Conservation (phyloP, 2,888 invertebrate species). For the Drosophila seclusa region DNA sequence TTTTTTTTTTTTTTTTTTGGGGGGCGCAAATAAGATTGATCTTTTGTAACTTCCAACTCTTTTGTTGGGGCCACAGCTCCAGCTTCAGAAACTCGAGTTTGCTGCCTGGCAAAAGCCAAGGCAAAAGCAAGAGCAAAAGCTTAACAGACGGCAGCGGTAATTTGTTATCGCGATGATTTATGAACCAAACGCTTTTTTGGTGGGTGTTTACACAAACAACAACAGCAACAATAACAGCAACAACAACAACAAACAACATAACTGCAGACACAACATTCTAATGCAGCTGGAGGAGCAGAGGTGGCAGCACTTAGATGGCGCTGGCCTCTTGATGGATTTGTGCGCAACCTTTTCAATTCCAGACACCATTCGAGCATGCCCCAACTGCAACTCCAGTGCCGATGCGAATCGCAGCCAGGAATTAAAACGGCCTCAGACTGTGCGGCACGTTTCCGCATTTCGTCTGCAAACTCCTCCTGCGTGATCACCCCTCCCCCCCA, state of each 20-base stretch:
- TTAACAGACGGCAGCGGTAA: conserved; percentile 80
- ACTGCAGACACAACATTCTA: conserved; percentile 53
- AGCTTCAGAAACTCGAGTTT: conserved; percentile 3
- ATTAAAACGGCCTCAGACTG: conserved; percentile 55
- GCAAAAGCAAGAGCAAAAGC: conserved; percentile 1
- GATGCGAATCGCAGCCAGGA: conserved; percentile 65
- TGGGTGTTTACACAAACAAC: conserved; percentile 77
- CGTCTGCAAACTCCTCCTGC: conserved; percentile 13
- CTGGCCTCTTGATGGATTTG: conserved; percentile 81
- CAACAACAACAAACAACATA: conserved; percentile 31
- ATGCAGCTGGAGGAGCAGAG: conserved; percentile 34
- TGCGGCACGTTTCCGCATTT: conserved; percentile 79
- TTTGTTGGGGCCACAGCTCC: conserved; percentile 40
- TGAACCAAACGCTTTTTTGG: conserved; percentile 78
- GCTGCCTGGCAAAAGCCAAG: conserved; percentile 7
- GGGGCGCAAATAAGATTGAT: conserved; percentile 81
- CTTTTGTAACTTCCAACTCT: conserved; percentile 78
- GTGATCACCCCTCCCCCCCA: background rate
- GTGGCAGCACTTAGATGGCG: conserved; percentile 62
- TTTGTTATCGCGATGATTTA: conserved; percentile 84
- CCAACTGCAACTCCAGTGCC: conserved; percentile 11
- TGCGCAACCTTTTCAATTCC: conserved; percentile 48
- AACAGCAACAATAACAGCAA: conserved; percentile 1
- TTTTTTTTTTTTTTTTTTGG: conserved; percentile 6
- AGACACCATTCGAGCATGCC: conserved; percentile 38